Evolutionary conservation across 1,140 invertebrate species (phyloP).

Genomic region (Teleogryllus occipitalis): DNA sequence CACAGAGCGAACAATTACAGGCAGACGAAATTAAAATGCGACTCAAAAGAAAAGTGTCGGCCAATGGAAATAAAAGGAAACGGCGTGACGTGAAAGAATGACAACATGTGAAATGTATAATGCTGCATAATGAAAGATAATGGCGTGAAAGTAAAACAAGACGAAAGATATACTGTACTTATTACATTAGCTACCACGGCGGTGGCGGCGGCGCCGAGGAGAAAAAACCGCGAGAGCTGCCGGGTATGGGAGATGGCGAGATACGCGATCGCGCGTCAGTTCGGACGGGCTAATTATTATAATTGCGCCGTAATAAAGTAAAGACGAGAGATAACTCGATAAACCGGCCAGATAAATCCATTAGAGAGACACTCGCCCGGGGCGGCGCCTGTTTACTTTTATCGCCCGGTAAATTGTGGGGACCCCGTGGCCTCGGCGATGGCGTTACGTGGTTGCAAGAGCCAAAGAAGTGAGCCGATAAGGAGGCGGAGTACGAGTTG

Average conservation of each 20-base stretch:
- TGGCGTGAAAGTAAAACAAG: background rate
- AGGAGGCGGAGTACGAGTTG: too few species aligned
- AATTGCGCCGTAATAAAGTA: background rate
- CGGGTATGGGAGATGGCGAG: background rate
- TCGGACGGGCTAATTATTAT: background rate
- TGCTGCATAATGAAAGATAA: constrained; percentile 1
- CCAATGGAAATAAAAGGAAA: background rate
- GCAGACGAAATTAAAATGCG: background rate
- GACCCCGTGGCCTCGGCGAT: background rate
- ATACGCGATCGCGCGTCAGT: background rate
- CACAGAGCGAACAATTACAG: background rate
- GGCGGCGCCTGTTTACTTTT: background rate
- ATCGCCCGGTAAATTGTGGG: background rate
- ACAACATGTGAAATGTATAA: background rate
- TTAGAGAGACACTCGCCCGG: background rate
- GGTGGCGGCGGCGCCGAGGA: background rate
- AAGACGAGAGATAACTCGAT: background rate
- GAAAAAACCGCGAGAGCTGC: background rate
- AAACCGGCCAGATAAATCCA: background rate
- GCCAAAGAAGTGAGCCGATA: too few species aligned
- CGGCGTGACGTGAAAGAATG: background rate
- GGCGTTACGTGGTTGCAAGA: too few species aligned
- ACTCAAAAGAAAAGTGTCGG: background rate
- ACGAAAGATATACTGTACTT: background rate
- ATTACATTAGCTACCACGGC: background rate